phyloP scores from a whole-genome alignment of 2,113 vertebrate genomes.

The Lota lota region DNA sequence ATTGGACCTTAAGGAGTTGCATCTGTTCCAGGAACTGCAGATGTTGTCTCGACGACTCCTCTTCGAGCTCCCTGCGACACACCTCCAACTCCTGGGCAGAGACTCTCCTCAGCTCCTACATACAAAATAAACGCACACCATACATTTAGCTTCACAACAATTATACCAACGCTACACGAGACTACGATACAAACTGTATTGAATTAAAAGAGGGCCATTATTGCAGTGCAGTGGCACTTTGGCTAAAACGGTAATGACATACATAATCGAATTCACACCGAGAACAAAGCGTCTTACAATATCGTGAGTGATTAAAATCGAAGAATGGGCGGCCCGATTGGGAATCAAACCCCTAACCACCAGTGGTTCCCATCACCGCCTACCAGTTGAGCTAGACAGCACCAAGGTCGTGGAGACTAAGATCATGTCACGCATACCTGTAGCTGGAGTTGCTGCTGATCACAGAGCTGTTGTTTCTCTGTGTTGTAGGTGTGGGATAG shows the following conservation, averaged over 20 bases:
- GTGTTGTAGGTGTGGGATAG: conserved; percentile 54
- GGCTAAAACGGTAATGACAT: no score
- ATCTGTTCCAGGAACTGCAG: conserved; percentile 78
- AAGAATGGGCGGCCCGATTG: no score
- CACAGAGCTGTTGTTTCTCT: conserved; percentile 67
- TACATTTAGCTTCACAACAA: conserved; percentile 21
- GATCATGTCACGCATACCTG: conserved; percentile 54
- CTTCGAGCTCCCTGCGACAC: conserved; percentile 67
- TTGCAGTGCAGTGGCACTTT: no score
- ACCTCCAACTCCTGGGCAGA: conserved; percentile 72
- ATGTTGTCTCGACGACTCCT: conserved; percentile 68
- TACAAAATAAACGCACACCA: conserved; percentile 1
- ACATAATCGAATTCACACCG: no score
- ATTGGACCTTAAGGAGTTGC: conserved; percentile 79
- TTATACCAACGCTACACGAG: conserved; percentile 22
- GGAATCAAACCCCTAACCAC: no score
- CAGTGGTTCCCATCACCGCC: no score
- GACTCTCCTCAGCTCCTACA: conserved; percentile 62
- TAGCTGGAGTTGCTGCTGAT: conserved; percentile 71
- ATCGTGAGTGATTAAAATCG: no score
- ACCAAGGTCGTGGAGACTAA: no score
- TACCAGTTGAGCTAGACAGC: no score
- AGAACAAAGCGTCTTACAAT: no score
- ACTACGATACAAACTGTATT: conserved; percentile 16
- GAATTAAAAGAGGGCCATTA: no score